phyloP scores from a whole-genome alignment of 1,140 invertebrate genomes.

The Tetramorium parvispinum region DNA sequence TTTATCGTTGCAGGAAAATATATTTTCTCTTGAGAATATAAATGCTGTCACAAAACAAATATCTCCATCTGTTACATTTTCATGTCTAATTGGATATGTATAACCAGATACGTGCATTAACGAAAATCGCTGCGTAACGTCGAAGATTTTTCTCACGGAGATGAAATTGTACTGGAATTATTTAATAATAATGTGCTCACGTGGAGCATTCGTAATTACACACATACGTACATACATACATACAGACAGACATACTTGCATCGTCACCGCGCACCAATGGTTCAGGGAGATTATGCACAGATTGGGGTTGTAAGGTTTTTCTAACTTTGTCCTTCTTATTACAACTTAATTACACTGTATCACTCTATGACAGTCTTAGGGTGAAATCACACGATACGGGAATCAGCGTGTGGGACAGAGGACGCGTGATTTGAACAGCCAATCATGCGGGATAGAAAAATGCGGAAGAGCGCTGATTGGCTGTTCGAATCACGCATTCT shows the following conservation, averaged over 20 bases:
- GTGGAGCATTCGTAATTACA: neutral
- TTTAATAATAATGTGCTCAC: slow-evolving; percentile 60
- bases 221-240: neutral
- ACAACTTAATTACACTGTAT: neutral
- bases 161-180: slow-evolving; percentile 17
- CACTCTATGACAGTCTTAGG: slow-evolving; percentile 39
- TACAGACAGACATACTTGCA: slow-evolving; percentile 6
- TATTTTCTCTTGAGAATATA: neutral
- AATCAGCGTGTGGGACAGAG: too few relatives aligned
- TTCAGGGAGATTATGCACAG: slow-evolving; percentile 56
- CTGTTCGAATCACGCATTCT: too few relatives aligned
- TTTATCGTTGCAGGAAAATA: neutral
- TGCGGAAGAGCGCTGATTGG: too few relatives aligned
- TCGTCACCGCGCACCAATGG: slow-evolving; percentile 46
- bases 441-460: too few relatives aligned
- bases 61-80: neutral
- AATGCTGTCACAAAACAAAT: neutral
- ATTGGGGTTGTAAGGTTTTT: slow-evolving; percentile 37
- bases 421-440: too few relatives aligned
- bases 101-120: neutral
- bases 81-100: neutral
- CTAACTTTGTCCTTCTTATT: slow-evolving; percentile 38
- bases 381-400: too few relatives aligned
- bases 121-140: neutral
- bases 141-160: neutral